phyloP scores from a whole-genome alignment of 2,797 vertebrate genomes.

The Spinus olivaceus region DNA sequence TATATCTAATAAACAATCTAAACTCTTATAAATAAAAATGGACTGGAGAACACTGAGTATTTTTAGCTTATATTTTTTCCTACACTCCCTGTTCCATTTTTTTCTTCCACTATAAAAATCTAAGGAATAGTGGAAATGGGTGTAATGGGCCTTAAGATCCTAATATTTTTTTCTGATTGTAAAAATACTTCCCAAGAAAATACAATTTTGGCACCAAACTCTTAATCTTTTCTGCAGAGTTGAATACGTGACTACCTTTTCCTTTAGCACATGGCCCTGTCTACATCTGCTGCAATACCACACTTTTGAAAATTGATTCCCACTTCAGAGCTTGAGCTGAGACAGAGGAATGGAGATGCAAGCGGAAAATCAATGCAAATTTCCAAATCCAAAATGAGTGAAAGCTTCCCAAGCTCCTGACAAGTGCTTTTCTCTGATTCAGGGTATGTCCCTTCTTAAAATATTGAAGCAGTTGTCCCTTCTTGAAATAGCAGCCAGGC shows the following conservation, averaged over 20 bases:
- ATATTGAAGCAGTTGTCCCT: background rate
- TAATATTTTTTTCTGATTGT: background rate
- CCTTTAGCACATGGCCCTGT: background rate
- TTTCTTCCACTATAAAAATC: background rate
- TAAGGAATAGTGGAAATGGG: background rate
- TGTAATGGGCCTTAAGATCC: background rate
- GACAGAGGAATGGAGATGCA: background rate
- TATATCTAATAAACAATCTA: background rate
- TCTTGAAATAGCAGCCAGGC: background rate
- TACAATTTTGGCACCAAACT: background rate
- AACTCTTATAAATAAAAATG: background rate
- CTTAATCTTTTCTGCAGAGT: background rate
- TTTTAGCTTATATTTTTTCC: background rate
- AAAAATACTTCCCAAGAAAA: background rate
- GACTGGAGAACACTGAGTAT: background rate
- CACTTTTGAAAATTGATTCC: background rate
- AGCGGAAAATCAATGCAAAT: background rate
- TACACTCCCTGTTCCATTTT: background rate
- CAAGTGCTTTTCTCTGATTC: background rate
- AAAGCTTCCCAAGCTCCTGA: background rate
- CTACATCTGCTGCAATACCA: background rate
- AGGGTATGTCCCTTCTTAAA: background rate
- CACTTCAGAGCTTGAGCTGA: background rate
- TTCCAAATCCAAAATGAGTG: background rate
- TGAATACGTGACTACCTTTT: background rate